These are phyloP conservation scores for Charaxes varanes DNA, from an alignment of 1,140 invertebrate genomes.

Conservation along the genomic window DNA sequence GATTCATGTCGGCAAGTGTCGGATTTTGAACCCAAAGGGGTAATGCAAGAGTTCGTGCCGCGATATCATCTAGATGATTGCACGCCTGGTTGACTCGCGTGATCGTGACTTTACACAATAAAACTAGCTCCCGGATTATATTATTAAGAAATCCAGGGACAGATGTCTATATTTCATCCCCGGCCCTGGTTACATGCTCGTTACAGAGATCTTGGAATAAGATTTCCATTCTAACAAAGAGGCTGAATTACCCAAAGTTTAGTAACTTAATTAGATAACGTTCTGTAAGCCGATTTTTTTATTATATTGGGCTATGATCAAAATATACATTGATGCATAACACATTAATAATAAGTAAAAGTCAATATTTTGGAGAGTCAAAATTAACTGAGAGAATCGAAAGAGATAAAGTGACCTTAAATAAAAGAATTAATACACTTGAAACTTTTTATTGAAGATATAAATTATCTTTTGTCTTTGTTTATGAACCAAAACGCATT, in stretches of 20 bases:
- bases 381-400: too few relatives aligned
- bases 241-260: background rate
- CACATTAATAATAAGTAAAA: too few relatives aligned
- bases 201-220: constrained; percentile 3
- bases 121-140: constrained; percentile 25
- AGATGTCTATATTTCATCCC: constrained; percentile 12
- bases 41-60: constrained; percentile 31
- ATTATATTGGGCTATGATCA: too few relatives aligned
- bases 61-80: constrained; percentile 34
- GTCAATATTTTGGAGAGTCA: too few relatives aligned
- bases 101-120: constrained; percentile 31
- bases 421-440: too few relatives aligned
- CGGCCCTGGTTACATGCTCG: constrained; percentile 7
- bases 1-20: constrained; percentile 12
- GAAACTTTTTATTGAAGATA: too few relatives aligned
- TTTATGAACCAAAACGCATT: too few relatives aligned
- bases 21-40: constrained; percentile 19
- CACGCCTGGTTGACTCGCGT: constrained; percentile 25
- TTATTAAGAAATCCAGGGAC: constrained; percentile 26
- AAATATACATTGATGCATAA: too few relatives aligned
- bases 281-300: too few relatives aligned
- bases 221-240: constrained; percentile 7
- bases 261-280: background rate
- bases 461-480: too few relatives aligned
- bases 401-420: too few relatives aligned